Percentiles rank a stretch among this genome's conserved stretches.
Conservation (phyloP, 2,113 vertebrate species). For the Dunckerocampus dactyliophorus region DNA sequence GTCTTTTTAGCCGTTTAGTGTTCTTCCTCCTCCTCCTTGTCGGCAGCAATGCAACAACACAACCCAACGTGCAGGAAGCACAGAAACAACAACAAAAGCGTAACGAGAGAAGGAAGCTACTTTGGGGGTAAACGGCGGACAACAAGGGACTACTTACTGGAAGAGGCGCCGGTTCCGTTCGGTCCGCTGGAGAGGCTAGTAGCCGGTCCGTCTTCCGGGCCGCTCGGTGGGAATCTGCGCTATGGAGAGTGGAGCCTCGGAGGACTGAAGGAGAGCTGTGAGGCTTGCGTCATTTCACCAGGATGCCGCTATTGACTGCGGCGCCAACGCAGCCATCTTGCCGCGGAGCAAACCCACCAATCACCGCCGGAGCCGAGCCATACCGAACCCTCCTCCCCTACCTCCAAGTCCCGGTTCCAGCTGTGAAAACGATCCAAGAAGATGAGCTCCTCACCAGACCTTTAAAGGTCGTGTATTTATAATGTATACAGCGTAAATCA, state of each 20-base stretch:
- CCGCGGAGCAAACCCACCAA: slow-evolving; percentile 42
- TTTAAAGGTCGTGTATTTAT: slow-evolving; percentile 12
- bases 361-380: slow-evolving; percentile 16
- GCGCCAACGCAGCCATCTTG: slow-evolving; percentile 73
- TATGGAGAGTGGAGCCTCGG: slow-evolving; percentile 48
- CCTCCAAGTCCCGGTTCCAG: not conserved
- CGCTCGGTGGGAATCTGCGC: slow-evolving; percentile 63
- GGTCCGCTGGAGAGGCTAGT: slow-evolving; percentile 58
- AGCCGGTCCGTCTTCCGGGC: slow-evolving; percentile 54
- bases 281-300: slow-evolving; percentile 68
- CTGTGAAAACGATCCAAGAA: slow-evolving; percentile 1
- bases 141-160: slow-evolving; percentile 60
- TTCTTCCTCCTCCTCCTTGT: not conserved
- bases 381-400: slow-evolving; percentile 9
- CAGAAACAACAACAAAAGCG: slow-evolving; percentile 64
- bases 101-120: slow-evolving; percentile 20
- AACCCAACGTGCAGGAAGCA: slow-evolving; percentile 40
- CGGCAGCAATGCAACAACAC: slow-evolving; percentile 10
- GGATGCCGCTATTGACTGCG: slow-evolving; percentile 56
- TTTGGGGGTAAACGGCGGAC: not conserved
- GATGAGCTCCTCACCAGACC: not conserved
- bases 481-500: not conserved
- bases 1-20: too few relatives aligned
- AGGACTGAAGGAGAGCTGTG: slow-evolving; percentile 56
- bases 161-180: slow-evolving; percentile 63